Evolutionary conservation across 64 coral and sea anemone species (phyloP).

Genomic region (Actinia equina): DNA sequence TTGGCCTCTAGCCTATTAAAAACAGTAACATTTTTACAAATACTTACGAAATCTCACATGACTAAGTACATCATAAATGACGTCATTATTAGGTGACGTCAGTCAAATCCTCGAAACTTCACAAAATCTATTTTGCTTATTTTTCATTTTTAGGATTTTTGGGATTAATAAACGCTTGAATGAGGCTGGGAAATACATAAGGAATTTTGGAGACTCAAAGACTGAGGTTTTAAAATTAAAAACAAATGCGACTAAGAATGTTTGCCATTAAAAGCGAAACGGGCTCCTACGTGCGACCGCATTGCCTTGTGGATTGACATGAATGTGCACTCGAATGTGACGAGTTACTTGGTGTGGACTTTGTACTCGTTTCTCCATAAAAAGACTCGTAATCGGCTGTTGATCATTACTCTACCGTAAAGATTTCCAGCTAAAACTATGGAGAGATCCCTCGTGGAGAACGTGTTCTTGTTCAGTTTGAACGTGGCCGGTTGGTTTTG

Average conservation of each 20-base stretch:
- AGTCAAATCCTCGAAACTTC: background rate
- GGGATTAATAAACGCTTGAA: background rate
- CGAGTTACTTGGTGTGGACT: conserved; percentile 50
- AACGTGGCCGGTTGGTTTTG: conserved; percentile 87
- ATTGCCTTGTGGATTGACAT: background rate
- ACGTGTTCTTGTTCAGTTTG: conserved; percentile 81
- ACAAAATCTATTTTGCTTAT: background rate
- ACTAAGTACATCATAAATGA: background rate
- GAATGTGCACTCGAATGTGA: background rate
- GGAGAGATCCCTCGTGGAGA: conserved; percentile 79
- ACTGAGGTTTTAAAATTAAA: background rate
- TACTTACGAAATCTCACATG: background rate
- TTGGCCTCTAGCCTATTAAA: background rate
- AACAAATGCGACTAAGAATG: background rate
- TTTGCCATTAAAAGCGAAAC: background rate
- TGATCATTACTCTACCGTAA: background rate
- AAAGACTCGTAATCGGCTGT: background rate
- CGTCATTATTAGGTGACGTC: background rate
- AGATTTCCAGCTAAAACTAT: conserved; percentile 6
- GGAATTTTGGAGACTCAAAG: background rate
- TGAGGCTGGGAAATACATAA: background rate
- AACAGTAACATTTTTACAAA: background rate
- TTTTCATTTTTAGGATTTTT: background rate
- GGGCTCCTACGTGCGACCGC: conserved; percentile 43
- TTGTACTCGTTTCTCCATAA: conserved; percentile 34